phyloP scores from a whole-genome alignment of 2,113 vertebrate genomes.

The Scolopax mira region DNA sequence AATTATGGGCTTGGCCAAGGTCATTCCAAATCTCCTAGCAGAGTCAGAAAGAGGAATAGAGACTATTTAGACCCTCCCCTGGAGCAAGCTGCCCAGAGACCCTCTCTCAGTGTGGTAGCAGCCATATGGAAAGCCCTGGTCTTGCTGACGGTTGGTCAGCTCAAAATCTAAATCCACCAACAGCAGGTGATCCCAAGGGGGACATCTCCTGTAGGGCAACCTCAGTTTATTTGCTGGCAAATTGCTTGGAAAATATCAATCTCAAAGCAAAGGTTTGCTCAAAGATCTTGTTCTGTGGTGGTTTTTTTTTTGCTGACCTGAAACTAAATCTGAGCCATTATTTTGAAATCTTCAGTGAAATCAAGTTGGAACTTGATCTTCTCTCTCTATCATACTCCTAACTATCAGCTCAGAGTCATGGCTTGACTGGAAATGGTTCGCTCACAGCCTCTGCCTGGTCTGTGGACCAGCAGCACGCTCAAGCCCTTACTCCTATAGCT shows the following conservation, averaged over 20 bases:
- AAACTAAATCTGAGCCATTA: neutral
- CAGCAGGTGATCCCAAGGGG: neutral
- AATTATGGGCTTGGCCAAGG: conserved; percentile 14
- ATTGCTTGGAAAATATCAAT: neutral
- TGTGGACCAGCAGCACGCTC: neutral
- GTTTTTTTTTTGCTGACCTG: neutral
- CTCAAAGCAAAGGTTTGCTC: neutral
- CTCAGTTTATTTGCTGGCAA: neutral
- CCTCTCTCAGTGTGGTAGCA: neutral
- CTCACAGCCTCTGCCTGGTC: neutral
- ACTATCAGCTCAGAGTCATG: neutral
- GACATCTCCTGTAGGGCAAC: neutral
- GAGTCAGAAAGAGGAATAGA: neutral
- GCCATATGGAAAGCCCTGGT: neutral
- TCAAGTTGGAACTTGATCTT: neutral
- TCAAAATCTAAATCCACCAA: neutral
- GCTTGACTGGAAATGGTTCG: neutral
- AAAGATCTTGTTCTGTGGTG: neutral
- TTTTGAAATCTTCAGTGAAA: neutral
- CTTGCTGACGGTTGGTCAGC: neutral
- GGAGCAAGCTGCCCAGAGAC: neutral
- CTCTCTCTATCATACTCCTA: neutral
- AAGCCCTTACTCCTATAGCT: neutral
- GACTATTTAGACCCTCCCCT: neutral
- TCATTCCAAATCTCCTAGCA: neutral